Evolutionary conservation across 2,113 vertebrate genomes (phyloP).

Genomic region (Chamaetylas fuelleborni): DNA sequence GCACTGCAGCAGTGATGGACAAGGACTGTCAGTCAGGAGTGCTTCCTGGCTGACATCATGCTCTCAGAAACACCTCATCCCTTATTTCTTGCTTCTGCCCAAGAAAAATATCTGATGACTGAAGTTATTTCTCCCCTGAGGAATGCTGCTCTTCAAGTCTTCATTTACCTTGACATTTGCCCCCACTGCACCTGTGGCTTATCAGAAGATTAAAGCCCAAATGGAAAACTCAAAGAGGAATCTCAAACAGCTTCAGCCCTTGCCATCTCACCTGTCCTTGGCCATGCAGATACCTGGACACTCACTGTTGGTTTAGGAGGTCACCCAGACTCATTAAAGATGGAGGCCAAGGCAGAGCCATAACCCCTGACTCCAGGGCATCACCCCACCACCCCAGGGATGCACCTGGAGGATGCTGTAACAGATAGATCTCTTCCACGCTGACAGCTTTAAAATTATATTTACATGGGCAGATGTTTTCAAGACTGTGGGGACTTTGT

Average conservation of each 20-base stretch:
- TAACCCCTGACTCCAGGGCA: rapidly evolving
- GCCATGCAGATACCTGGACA: neutral
- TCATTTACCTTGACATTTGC: neutral
- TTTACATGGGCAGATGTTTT: neutral
- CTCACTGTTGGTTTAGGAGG: neutral
- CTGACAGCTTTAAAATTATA: neutral
- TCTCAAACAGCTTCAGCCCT: neutral
- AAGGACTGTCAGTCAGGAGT: neutral
- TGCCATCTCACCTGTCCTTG: neutral
- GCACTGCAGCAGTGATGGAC: neutral
- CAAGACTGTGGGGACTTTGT: neutral
- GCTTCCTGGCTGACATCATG: neutral
- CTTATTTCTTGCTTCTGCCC: neutral
- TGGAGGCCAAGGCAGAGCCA: neutral
- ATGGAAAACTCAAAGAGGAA: neutral
- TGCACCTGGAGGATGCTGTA: neutral
- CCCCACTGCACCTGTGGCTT: neutral
- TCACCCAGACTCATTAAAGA: neutral
- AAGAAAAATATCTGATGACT: neutral
- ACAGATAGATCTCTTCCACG: neutral
- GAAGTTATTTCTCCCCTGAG: neutral
- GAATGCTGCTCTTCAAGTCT: neutral
- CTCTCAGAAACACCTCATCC: neutral
- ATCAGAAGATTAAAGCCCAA: neutral
- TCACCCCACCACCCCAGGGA: neutral